Evolutionary conservation across 1,140 invertebrate species (phyloP).

Genomic region (Nylanderia fulva): DNA sequence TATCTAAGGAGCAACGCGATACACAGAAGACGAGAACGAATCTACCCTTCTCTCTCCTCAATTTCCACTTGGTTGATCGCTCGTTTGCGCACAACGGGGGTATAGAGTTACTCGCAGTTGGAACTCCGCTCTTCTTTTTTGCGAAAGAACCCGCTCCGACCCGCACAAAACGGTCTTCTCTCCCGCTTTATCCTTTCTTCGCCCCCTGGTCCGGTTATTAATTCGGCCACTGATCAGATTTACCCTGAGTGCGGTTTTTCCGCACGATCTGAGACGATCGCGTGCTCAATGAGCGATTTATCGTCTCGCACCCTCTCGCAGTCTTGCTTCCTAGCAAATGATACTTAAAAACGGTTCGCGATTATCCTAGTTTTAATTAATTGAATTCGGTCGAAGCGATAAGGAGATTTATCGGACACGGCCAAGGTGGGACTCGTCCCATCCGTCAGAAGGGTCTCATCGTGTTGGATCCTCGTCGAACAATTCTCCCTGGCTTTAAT

Average conservation of each 20-base stretch:
- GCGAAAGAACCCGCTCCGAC: conserved; percentile 59
- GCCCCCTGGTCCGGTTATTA: conserved; percentile 66
- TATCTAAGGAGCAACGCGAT: conserved; percentile 71
- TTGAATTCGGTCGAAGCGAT: background rate
- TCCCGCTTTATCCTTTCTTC: conserved; percentile 58
- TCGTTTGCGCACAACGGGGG: conserved; percentile 77
- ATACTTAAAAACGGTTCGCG: background rate
- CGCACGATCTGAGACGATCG: conserved; percentile 66
- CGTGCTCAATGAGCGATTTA: conserved; percentile 47
- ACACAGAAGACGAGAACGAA: conserved; percentile 66
- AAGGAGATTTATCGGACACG: background rate
- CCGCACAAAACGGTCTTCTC: conserved; percentile 26
- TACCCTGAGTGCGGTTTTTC: conserved; percentile 71
- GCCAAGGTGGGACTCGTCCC: conserved; percentile 52
- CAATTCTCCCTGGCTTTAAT: conserved; percentile 68
- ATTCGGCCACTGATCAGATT: conserved; percentile 76
- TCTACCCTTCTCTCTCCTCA: conserved; percentile 71
- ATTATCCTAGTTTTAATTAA: background rate
- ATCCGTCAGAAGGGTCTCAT: conserved; percentile 22
- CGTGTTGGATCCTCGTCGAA: conserved; percentile 24
- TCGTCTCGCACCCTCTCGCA: conserved; percentile 14
- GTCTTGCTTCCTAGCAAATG: background rate
- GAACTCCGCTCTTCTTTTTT: conserved; percentile 58
- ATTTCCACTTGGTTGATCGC: conserved; percentile 79
- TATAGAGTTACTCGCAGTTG: conserved; percentile 81